A percentile compares a stretch with the other conserved stretches of the same genome.
phyloP scores from a whole-genome alignment of 1,140 invertebrate species.

The Drosophila mauritiana region DNA sequence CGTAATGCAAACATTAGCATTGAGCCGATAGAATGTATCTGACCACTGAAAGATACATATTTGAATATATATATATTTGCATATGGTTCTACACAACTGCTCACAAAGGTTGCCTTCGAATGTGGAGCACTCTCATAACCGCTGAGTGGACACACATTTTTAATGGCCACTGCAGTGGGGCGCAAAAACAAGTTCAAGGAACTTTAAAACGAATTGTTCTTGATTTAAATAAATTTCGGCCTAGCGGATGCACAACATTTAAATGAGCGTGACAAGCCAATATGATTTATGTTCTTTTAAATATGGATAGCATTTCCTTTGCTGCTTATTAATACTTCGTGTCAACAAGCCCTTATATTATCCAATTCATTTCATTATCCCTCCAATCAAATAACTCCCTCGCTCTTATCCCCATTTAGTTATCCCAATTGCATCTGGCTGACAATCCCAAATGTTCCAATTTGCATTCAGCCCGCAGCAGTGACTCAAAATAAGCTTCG shows the following conservation, averaged over 20 bases:
- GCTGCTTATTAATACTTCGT: too few species aligned
- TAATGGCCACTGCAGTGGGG: constrained; percentile 18
- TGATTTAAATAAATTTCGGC: constrained; percentile 29
- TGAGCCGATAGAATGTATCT: constrained; percentile 27
- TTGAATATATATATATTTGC: too few species aligned
- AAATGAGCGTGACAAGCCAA: too few species aligned
- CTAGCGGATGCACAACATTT: background rate
- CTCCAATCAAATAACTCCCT: background rate
- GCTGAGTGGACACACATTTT: constrained; percentile 34
- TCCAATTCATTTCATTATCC: constrained; percentile 17
- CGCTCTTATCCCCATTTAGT: constrained; percentile 4
- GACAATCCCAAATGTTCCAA: constrained; percentile 33
- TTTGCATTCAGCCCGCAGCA: constrained; percentile 32
- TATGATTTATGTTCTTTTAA: too few species aligned
- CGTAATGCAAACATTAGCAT: constrained; percentile 1
- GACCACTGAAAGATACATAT: constrained; percentile 7
- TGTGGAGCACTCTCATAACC: constrained; percentile 19
- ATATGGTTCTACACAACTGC: constrained; percentile 9
- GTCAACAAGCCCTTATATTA: background rate
- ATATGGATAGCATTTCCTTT: too few species aligned
- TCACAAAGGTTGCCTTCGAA: constrained; percentile 24
- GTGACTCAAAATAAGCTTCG: constrained; percentile 23
- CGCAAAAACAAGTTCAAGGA: constrained; percentile 38
- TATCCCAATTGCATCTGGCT: constrained; percentile 13
- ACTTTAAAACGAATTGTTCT: constrained; percentile 36